phyloP scores from a whole-genome alignment of 2,888 invertebrate genomes.

The Yponomeuta plumbellus region DNA sequence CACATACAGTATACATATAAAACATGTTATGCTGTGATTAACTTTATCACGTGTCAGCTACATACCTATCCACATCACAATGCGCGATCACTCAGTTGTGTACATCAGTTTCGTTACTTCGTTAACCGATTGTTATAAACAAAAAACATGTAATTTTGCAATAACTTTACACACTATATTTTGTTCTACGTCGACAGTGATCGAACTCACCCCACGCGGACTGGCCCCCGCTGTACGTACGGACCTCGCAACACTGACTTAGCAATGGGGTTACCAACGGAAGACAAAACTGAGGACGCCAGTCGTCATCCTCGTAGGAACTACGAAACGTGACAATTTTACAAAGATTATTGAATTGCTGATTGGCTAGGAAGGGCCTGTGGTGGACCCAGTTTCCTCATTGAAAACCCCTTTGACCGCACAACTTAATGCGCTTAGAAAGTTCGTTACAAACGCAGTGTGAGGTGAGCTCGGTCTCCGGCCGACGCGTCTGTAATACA shows the following conservation, averaged over 20 bases:
- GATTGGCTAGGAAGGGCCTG: neutral
- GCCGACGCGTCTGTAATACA: slow-evolving; percentile 65
- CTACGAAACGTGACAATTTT: too few relatives aligned
- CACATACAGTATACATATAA: slow-evolving; percentile 75
- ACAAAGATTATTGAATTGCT: neutral
- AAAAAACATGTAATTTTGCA: slow-evolving; percentile 63
- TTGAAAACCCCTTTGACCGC: neutral
- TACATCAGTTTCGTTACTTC: slow-evolving; percentile 40
- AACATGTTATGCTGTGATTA: slow-evolving; percentile 74
- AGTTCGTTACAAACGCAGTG: slow-evolving; percentile 16
- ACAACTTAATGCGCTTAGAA: neutral
- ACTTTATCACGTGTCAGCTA: slow-evolving; percentile 71
- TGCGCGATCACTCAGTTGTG: slow-evolving; percentile 56
- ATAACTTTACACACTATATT: slow-evolving; percentile 70
- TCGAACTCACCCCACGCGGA: slow-evolving; percentile 55
- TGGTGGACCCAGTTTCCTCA: neutral
- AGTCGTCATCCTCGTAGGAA: neutral
- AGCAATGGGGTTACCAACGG: neutral
- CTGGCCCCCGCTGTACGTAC: slow-evolving; percentile 11
- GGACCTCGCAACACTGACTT: slow-evolving; percentile 13
- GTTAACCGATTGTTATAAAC: slow-evolving; percentile 57
- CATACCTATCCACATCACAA: slow-evolving; percentile 74
- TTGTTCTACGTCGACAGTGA: slow-evolving; percentile 68
- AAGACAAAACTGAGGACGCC: neutral
- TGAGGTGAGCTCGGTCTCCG: slow-evolving; percentile 54